phyloP scores from a whole-genome alignment of 1,140 invertebrate genomes.

The Trichogramma pretiosum region DNA sequence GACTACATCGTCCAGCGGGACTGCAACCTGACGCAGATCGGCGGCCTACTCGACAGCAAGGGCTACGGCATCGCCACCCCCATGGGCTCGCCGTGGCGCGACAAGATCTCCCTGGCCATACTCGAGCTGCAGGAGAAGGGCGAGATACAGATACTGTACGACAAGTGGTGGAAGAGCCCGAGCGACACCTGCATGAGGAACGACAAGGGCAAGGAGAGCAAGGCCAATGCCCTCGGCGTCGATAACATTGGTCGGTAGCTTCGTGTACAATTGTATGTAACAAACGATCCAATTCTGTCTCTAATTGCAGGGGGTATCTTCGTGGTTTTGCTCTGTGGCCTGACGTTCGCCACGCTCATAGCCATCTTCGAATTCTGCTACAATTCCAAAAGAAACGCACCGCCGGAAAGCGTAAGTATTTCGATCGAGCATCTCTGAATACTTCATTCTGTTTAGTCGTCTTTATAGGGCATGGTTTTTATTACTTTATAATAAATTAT shows the following conservation, averaged over 20 bases:
- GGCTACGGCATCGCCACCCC: constrained; percentile 58
- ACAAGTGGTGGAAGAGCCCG: constrained; percentile 68
- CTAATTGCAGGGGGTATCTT: constrained; percentile 70
- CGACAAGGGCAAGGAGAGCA: constrained; percentile 62
- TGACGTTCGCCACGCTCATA: constrained; percentile 64
- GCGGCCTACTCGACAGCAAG: constrained; percentile 79
- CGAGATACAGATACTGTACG: constrained; percentile 59
- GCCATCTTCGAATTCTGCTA: constrained; percentile 76
- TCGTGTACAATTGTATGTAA: neutral
- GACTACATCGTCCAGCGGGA: constrained; percentile 83
- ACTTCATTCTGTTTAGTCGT: no score
- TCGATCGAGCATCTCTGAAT: neutral
- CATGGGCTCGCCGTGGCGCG: constrained; percentile 62
- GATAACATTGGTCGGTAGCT: constrained; percentile 66
- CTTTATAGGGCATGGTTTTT: no score
- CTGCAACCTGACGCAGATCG: constrained; percentile 91
- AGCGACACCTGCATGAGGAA: constrained; percentile 55
- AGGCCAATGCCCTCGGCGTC: constrained; percentile 73
- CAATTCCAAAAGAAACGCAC: constrained; percentile 63
- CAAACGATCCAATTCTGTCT: neutral
- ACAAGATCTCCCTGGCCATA: constrained; percentile 67
- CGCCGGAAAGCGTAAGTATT: constrained; percentile 54
- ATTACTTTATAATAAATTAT: no score
- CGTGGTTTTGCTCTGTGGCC: constrained; percentile 73
- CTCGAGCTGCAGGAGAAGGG: constrained; percentile 69